Evolutionary conservation across 2,113 vertebrate species (phyloP), one percentile per base, ranked within the genome.

Genomic region (Tringa solitaria): DNA sequence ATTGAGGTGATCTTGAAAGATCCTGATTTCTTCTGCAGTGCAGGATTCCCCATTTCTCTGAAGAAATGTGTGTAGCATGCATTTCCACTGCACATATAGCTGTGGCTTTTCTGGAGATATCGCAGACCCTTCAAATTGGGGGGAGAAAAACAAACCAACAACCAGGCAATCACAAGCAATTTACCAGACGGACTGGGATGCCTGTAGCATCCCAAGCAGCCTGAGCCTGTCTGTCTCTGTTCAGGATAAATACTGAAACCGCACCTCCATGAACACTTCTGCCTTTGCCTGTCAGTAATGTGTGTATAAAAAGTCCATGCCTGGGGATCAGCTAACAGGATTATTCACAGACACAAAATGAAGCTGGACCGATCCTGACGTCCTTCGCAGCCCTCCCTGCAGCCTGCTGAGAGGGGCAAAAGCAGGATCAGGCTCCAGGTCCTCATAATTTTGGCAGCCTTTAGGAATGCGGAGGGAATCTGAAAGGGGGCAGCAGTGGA

Each of bases 261-360:
- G 11, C 87, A 97, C 94, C 95, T 96, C 92, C 0, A 3, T 82
- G 89, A 97, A 96, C 94, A 54, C 94, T 41, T 91, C 96, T 95
- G 93, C 96, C 96, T 96, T 70, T 94, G 89, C 94, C 96, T 84
- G 35, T 96, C 95, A 89, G 95, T 93, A 93, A 92, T 87, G 84
- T 85, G 84, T 82, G 51, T 95, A 85, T 95, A 95, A 95, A 95
- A 97, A 94, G 89, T 95, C 96, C 50, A 0, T 83, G 96, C 95
- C 91, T 92, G 70, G 84, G 95, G 95, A 95, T 96, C 94, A 91
- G 91, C 95, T 97, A 97, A 97, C 67, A 14, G 95, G 96, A 97
- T 97, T 96, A 97, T 97, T 95, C 96, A 93, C 84, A 94, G 91
- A 73, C 89, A 85, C 77, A 97, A 87, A 97, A 95, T 95, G 96